Conservation (phyloP, 1,140 invertebrate species). For the Pogonus chalceus region DNA sequence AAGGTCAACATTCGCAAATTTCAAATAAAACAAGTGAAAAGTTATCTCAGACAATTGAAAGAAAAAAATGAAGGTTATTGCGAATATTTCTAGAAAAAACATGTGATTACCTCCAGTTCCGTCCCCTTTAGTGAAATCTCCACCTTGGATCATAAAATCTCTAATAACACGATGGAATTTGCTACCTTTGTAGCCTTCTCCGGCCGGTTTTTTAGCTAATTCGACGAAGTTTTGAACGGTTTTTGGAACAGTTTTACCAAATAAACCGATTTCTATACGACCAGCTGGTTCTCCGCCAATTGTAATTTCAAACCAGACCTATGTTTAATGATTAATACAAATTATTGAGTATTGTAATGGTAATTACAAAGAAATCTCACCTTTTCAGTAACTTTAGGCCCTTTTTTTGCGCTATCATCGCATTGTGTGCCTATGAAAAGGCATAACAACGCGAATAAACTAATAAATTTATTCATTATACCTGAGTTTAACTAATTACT, state of each 20-base stretch:
- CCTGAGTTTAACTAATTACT: too few species aligned
- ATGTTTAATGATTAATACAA: constrained; percentile 27
- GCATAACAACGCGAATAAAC: not conserved
- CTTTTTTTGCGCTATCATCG: constrained; percentile 38
- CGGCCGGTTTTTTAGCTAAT: constrained; percentile 63
- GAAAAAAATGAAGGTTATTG: too few species aligned
- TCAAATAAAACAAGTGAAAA: constrained; percentile 5
- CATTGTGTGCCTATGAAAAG: constrained; percentile 1
- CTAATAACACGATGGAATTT: constrained; percentile 89
- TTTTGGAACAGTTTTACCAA: constrained; percentile 92
- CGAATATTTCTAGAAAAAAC: too few species aligned
- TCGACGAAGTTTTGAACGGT: constrained; percentile 88
- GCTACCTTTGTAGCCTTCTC: constrained; percentile 79
- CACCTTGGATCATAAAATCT: constrained; percentile 94
- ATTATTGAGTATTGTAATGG: constrained; percentile 29
- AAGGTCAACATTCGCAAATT: too few species aligned
- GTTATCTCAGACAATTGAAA: constrained; percentile 1
- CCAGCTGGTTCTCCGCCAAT: constrained; percentile 72
- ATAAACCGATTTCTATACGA: constrained; percentile 83
- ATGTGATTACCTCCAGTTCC: constrained; percentile 83
- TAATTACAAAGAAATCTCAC: constrained; percentile 36
- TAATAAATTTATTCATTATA: not conserved
- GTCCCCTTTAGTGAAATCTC: constrained; percentile 87
- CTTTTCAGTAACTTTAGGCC: constrained; percentile 67
- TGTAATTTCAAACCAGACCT: constrained; percentile 92